Conservation (phyloP, 2,888 invertebrate genomes). For the Agrochola macilenta region DNA sequence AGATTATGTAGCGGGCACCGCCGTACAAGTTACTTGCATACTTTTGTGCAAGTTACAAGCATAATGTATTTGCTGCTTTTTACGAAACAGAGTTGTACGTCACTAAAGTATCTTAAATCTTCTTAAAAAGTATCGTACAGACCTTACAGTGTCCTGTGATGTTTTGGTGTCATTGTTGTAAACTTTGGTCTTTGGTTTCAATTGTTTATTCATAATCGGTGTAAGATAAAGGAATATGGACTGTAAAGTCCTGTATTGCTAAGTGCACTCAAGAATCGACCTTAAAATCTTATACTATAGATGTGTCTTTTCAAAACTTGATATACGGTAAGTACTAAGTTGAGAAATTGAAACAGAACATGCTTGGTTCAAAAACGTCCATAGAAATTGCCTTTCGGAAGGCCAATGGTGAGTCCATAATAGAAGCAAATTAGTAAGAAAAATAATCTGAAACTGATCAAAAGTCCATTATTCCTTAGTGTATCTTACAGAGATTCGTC, state of each 20-base stretch:
- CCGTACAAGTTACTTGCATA: neutral
- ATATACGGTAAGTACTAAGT: neutral
- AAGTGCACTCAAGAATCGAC: slow-evolving; percentile 30
- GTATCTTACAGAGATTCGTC: slow-evolving; percentile 69
- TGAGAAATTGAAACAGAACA: neutral
- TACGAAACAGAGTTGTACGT: slow-evolving; percentile 40
- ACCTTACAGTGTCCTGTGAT: slow-evolving; percentile 53
- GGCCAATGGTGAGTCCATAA: slow-evolving; percentile 47
- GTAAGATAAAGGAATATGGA: slow-evolving; percentile 57
- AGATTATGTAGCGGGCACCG: neutral
- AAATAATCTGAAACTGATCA: slow-evolving; percentile 52
- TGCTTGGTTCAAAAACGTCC: neutral
- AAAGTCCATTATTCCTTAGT: slow-evolving; percentile 61
- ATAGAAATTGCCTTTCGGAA: slow-evolving; percentile 41
- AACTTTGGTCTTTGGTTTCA: slow-evolving; percentile 64
- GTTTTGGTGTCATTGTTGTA: slow-evolving; percentile 53
- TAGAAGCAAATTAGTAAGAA: slow-evolving; percentile 53
- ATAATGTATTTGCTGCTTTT: neutral
- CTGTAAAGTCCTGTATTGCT: slow-evolving; percentile 11
- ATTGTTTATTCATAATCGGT: slow-evolving; percentile 30
- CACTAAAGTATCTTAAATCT: slow-evolving; percentile 39
- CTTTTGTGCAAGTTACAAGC: neutral
- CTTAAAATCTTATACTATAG: slow-evolving; percentile 16
- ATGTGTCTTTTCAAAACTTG: slow-evolving; percentile 16
- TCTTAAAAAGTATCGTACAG: slow-evolving; percentile 37